Evolutionary conservation across 2,797 vertebrate genomes (phyloP).

Genomic region (Cercopithecus petaurista): DNA sequence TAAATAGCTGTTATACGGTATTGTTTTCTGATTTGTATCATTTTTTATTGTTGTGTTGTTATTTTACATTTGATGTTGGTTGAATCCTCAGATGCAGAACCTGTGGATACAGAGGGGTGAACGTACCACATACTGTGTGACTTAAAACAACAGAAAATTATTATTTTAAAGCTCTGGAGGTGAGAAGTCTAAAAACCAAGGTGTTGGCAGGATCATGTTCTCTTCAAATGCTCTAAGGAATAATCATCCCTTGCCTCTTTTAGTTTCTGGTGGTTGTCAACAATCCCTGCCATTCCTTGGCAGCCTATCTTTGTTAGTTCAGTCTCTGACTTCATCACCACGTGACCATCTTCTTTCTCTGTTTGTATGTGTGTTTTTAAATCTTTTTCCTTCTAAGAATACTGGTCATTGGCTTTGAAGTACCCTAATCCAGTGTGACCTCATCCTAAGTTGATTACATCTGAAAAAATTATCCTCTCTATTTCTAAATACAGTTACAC

Average conservation of each 20-base stretch:
- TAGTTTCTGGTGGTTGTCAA: background rate
- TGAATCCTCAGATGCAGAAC: background rate
- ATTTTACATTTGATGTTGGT: background rate
- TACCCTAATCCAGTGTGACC: background rate
- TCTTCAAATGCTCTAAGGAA: background rate
- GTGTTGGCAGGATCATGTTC: background rate
- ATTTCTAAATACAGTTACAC: background rate
- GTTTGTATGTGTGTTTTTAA: background rate
- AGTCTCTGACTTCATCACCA: background rate
- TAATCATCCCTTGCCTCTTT: background rate
- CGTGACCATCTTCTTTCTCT: background rate
- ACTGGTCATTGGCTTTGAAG: background rate
- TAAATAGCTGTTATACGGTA: background rate
- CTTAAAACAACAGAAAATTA: background rate
- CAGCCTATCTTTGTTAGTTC: background rate
- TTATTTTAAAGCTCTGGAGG: background rate
- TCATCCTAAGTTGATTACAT: background rate
- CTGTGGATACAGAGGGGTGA: background rate
- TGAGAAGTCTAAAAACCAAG: background rate
- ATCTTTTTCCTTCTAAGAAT: background rate
- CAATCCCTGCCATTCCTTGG: background rate
- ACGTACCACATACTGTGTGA: background rate
- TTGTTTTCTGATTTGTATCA: background rate
- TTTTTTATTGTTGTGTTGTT: background rate
- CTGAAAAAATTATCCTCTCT: background rate